Base-by-base conservation (phyloP, 2,888 invertebrate genomes). In the Scaptomyza cyrtandrae region DNA sequence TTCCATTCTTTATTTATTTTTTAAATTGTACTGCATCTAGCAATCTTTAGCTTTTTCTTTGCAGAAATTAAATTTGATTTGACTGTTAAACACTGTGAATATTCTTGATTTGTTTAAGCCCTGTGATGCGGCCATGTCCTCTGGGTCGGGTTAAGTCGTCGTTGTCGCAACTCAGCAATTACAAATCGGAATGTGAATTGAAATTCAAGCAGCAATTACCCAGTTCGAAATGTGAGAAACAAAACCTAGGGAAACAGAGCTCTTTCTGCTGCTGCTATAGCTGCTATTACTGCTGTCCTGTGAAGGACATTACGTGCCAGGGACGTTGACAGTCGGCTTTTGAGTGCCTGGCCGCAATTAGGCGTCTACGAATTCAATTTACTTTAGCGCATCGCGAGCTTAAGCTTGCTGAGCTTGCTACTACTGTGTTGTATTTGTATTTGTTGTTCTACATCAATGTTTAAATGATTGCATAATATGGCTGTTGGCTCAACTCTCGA, bases 191-290 rank as follows among this genome's bases (percentile, higher is more conserved):
- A 72, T 80, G 75, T 75, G 87, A 84, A 85, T 85, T 85, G 84
- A 85, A 88, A 85, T 88, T 85, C 88, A 86, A 85, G 85, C 80
- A 87, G 85, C 88, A 89, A 86, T 86, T 86, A 86, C 82, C 88
- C 76, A 56, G 73, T 69, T 72, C 74, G 78, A 75, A 78, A 78
- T 75, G 65, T 50, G 55, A 64, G 71, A 71, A 80, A 72, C 64
- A 64, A 67, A 71, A 66, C 39, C 13, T 35, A 45, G 33, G 13
- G 13, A 6, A 13, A 37, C 46, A 43, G 53, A 16, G 39, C 35
- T 35, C 41, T 13, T 39, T 41, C 35, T 19, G 14, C 3, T 19
- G n/a, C 24, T 24, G 24, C 24, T 19, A 19, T 2, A 31, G n/a
- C 39, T 10, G 11, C n/a, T n/a, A 29, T 50, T 41, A 7, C 37